Percentiles rank a stretch among this genome's conserved stretches.
phyloP scores from a whole-genome alignment of 64 coral and sea anemone species.

The Montipora sp. region DNA sequence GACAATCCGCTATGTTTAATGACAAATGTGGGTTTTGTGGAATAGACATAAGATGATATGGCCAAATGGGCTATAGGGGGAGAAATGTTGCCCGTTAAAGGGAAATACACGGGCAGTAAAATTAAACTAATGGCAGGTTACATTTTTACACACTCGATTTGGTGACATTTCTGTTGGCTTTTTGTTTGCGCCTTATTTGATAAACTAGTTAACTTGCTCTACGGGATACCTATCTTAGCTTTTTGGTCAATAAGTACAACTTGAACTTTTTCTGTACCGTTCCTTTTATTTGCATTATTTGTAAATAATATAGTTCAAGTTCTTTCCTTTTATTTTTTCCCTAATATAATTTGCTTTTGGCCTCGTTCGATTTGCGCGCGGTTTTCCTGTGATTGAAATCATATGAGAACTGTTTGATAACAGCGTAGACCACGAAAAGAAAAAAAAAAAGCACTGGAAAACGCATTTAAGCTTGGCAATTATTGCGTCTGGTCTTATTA shows the following conservation, averaged over 20 bases:
- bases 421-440: no score
- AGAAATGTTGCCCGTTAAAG: no score
- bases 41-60: background rate
- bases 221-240: background rate
- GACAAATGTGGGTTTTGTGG: background rate
- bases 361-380: background rate
- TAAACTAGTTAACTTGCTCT: background rate
- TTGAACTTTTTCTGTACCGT: background rate
- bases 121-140: background rate
- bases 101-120: background rate
- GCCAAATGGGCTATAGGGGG: background rate
- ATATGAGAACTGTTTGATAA: no score
- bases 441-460: no score
- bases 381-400: background rate
- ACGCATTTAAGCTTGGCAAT: no score
- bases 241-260: background rate
- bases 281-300: background rate
- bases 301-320: conserved; percentile 12
- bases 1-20: background rate
- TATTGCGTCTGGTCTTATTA: no score
- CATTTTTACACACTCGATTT: background rate
- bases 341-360: background rate
- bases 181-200: conserved; percentile 28
- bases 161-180: background rate
- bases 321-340: background rate